Percentiles rank a stretch among this genome's conserved stretches.
Conservation (phyloP, 2,888 invertebrate genomes). For the Azorinus chamasolen region DNA sequence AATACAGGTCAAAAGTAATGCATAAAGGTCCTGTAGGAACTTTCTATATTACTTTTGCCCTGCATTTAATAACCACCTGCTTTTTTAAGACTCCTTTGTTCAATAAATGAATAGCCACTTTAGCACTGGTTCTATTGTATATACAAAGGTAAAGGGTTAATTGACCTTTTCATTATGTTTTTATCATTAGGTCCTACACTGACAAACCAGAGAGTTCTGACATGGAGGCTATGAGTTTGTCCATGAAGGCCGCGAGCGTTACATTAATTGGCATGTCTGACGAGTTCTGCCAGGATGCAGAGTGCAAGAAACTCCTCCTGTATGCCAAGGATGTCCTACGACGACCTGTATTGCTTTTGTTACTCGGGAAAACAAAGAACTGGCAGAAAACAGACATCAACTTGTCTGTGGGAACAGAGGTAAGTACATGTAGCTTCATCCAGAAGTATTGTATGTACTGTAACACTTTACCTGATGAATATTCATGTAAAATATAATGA, state of each 20-base stretch:
- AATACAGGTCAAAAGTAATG: too few species aligned
- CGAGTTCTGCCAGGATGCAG: conserved; percentile 77
- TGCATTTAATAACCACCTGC: too few species aligned
- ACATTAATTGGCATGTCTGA: conserved; percentile 82
- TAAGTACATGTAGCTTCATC: too few species aligned
- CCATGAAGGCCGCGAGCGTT: conserved; percentile 79
- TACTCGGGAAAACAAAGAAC: conserved; percentile 76
- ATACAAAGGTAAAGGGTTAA: too few species aligned
- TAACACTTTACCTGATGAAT: too few species aligned
- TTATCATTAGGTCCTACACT: conserved; percentile 72
- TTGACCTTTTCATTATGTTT: background rate
- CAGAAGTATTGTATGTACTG: too few species aligned
- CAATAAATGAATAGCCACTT: too few species aligned
- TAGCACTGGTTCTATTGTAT: too few species aligned
- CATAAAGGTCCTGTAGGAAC: too few species aligned
- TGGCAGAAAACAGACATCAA: conserved; percentile 80
- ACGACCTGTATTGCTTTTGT: conserved; percentile 77
- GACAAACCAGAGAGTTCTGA: conserved; percentile 77
- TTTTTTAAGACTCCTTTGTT: too few species aligned
- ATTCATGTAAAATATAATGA: too few species aligned
- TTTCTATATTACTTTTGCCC: too few species aligned
- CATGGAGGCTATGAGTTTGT: conserved; percentile 76
- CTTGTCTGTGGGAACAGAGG: conserved; percentile 73
- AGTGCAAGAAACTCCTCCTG: conserved; percentile 76
- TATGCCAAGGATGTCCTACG: conserved; percentile 78